Base-by-base conservation (phyloP, 2,113 vertebrate species). In the Limanda limanda region DNA sequence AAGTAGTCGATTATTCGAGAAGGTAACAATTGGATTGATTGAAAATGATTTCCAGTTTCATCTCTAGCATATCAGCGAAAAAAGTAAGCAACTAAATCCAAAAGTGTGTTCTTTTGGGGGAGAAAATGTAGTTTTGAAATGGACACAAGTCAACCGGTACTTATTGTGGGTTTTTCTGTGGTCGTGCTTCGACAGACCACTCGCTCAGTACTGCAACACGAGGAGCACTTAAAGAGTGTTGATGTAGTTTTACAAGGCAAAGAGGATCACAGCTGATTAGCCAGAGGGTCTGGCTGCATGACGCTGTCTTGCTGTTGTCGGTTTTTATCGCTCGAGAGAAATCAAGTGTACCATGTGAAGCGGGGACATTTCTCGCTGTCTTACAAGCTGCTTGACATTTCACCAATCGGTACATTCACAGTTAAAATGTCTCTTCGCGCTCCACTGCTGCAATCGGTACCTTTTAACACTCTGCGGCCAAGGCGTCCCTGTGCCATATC, bases 221-320 rank as follows among this genome's bases (percentile, higher is more conserved):
- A 40, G 58, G 18, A 3, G 60, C 4, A 10, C 61, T 66, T 35
- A n/a, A 56, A 21, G 57, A 60, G 55, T 4, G 52, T 14, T 3
- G 35, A 14, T 21, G 23, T 2, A 2, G 56, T 40, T 61, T 25
- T n/a, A 37, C 25, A 11, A 17, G 55, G 54, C 40, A 1, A 1
- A 42, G 47, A 1, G 31, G 65, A 72, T 70, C 25, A n/a, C 71
- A 74, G 86, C 67, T 56, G 88, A 86, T 85, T 85, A 82, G 86
- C 79, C 84, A 15, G n/a, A 20, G 3, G 17, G 1, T 81, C 59
- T 24, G 77, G 73, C 88, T 68, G 71, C 8, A 77, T 89, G 85
- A 85, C 35, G 70, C 81, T 69, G 79, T 61, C n/a, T 27, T 5
- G 0, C 27, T 63, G 61, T 31, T 31, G 31, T 5, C 5, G 1